A percentile compares a stretch with the other conserved stretches of the same genome.
Evolutionary conservation across 2,797 vertebrate genomes (phyloP).

Genomic region (Dromococcyx pavoninus): DNA sequence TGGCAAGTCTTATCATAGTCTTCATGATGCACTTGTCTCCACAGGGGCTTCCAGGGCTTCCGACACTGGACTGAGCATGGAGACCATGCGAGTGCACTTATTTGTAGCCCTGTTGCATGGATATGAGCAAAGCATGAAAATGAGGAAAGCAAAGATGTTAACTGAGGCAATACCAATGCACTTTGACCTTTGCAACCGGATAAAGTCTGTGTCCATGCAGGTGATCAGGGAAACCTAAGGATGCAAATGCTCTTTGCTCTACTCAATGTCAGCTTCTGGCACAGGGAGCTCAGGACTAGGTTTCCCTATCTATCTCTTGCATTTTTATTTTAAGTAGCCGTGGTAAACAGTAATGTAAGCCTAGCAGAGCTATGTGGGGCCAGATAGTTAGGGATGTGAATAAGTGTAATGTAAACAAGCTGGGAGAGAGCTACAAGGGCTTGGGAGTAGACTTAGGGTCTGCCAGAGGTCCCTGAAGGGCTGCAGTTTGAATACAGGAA

Average conservation of each 20-base stretch:
- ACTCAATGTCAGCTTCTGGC: neutral
- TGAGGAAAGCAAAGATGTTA: neutral
- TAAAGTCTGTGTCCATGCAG: neutral
- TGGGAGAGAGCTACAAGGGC: neutral
- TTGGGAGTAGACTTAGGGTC: neutral
- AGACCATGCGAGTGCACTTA: neutral
- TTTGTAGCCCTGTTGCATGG: neutral
- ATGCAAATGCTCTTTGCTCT: neutral
- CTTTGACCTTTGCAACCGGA: neutral
- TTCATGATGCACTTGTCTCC: neutral
- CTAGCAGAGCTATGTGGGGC: neutral
- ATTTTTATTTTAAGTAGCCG: neutral
- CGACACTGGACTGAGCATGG: neutral
- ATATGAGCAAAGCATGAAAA: neutral
- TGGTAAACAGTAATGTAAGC: neutral
- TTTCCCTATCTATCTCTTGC: neutral
- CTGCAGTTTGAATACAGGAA: fast-evolving
- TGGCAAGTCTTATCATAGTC: neutral
- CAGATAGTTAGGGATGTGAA: neutral
- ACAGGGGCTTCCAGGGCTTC: neutral
- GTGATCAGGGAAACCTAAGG: neutral
- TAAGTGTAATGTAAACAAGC: neutral
- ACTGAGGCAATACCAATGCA: no score
- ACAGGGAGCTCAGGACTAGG: neutral
- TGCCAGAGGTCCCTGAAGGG: neutral